Conservation (phyloP, 2,888 invertebrate genomes). For the Agrenia bidenticulata region DNA sequence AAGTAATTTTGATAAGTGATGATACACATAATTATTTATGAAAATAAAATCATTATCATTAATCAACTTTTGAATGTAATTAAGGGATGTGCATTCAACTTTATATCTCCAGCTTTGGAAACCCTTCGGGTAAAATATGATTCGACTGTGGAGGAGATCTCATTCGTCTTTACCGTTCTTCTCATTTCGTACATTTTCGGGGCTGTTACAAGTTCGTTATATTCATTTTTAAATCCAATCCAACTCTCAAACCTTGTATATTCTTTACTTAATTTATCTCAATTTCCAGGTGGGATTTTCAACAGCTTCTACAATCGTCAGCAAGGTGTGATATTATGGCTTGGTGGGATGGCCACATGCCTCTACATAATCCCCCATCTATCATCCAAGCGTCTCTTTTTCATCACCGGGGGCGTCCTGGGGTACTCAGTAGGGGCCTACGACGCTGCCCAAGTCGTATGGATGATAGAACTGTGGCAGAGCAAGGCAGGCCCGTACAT, state of each 20-base stretch:
- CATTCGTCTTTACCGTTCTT: not conserved
- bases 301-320: constrained; percentile 33
- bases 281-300: not conserved
- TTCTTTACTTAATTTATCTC: no score
- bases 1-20: no score
- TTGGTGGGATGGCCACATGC: constrained; percentile 24
- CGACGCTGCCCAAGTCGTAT: constrained; percentile 38
- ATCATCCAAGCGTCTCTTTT: constrained; percentile 31
- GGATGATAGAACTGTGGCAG: constrained; percentile 46
- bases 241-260: no score
- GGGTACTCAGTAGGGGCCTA: constrained; percentile 40
- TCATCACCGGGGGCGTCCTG: constrained; percentile 22
- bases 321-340: constrained; percentile 16
- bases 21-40: no score
- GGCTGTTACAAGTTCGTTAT: not conserved
- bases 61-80: no score
- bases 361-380: constrained; percentile 27
- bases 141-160: not conserved
- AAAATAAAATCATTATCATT: no score
- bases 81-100: not conserved
- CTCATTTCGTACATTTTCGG: not conserved
- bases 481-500: constrained; percentile 30
- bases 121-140: not conserved
- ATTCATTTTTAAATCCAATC: no score
- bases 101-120: not conserved